These are phyloP conservation scores for Caranx ignobilis DNA, from an alignment of 2,113 vertebrate genomes.

Conservation along the genomic window DNA sequence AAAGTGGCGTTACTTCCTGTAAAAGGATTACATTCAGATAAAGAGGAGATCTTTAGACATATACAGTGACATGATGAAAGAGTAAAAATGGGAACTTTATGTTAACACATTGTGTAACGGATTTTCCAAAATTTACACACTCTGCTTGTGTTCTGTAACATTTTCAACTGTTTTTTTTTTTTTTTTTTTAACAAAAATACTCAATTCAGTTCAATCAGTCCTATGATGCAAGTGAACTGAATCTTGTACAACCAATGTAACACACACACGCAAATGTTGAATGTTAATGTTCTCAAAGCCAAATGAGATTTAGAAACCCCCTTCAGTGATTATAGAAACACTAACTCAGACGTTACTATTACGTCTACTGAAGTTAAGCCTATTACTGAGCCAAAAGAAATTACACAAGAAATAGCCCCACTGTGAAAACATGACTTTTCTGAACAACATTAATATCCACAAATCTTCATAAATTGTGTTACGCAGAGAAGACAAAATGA, in stretches of 20 bases:
- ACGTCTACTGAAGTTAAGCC: neutral
- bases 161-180: too few species aligned
- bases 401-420: neutral
- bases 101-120: constrained; percentile 20
- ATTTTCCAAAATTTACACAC: constrained; percentile 35
- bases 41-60: constrained; percentile 1
- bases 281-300: too few species aligned
- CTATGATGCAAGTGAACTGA: neutral
- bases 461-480: neutral
- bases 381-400: neutral
- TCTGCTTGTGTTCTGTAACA: neutral
- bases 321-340: neutral
- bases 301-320: too few species aligned
- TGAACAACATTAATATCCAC: neutral
- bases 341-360: neutral
- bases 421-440: constrained; percentile 1
- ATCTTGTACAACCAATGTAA: neutral
- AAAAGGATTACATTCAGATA: constrained; percentile 5
- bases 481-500: neutral
- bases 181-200: neutral
- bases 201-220: neutral
- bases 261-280: neutral
- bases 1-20: neutral
- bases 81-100: constrained; percentile 12
- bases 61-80: constrained; percentile 31